Conservation (phyloP, 2,797 vertebrate species). For the Ciconia nigra region DNA sequence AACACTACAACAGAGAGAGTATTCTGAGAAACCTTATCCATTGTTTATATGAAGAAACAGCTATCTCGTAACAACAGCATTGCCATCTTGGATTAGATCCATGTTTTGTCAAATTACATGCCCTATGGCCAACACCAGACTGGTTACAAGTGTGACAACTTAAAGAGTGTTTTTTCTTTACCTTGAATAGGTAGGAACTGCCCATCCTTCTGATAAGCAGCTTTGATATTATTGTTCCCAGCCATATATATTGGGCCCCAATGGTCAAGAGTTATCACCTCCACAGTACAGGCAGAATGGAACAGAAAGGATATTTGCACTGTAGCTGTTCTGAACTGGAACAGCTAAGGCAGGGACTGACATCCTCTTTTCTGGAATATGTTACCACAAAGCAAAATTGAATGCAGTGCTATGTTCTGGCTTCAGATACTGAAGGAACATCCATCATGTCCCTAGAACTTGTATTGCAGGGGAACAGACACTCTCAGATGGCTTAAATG, state of each 20-base stretch:
- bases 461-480: not conserved
- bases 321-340: not conserved
- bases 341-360: not conserved
- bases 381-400: not conserved
- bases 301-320: not conserved
- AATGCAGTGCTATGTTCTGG: not conserved
- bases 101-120: not conserved
- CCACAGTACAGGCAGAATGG: not conserved
- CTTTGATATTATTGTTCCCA: not conserved
- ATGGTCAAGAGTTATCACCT: not conserved
- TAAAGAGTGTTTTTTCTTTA: not conserved
- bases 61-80: not conserved
- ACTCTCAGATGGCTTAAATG: not conserved
- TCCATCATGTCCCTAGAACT: not conserved
- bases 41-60: not conserved
- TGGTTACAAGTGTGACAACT: not conserved
- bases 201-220: not conserved
- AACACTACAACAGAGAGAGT: not conserved
- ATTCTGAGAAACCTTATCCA: not conserved
- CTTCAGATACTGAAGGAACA: not conserved
- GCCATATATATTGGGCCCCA: fast-evolving
- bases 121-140: not conserved
- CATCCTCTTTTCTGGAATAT: not conserved
- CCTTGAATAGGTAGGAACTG: not conserved
- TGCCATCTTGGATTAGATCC: not conserved